phyloP scores from a whole-genome alignment of 2,888 invertebrate species.

The Drosophila kanekoi region DNA sequence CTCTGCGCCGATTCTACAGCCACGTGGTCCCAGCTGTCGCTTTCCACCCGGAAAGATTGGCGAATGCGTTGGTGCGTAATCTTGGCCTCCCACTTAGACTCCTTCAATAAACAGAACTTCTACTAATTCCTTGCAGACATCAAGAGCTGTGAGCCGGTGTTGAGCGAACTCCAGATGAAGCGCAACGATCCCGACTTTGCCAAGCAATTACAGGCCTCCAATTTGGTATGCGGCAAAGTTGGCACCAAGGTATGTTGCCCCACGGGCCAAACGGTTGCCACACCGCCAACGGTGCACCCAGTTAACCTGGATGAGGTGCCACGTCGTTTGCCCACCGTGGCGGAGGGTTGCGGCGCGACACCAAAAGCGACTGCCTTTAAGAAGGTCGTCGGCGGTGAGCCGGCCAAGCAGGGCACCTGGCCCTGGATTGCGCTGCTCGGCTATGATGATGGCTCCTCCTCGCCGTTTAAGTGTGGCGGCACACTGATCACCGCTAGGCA shows the following conservation, averaged over 20 bases:
- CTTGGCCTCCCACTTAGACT: too few species aligned
- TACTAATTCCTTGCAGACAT: conserved; percentile 57
- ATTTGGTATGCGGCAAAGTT: conserved; percentile 68
- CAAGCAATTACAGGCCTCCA: conserved; percentile 74
- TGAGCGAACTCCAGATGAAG: conserved; percentile 62
- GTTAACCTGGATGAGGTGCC: conserved; percentile 66
- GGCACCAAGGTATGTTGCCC: conserved; percentile 82
- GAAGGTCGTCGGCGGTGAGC: conserved; percentile 90
- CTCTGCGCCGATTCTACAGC: conserved; percentile 38
- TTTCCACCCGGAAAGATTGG: conserved; percentile 69
- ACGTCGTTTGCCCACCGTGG: conserved; percentile 77
- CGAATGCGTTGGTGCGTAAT: conserved; percentile 71
- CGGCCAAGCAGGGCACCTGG: conserved; percentile 90
- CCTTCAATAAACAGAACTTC: neutral
- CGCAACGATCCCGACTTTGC: conserved; percentile 70
- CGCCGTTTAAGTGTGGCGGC: conserved; percentile 86
- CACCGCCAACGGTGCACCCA: conserved; percentile 10
- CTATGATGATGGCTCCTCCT: conserved; percentile 86
- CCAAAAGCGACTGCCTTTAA: conserved; percentile 86
- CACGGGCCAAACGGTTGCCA: conserved; percentile 23
- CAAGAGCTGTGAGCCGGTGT: conserved; percentile 64
- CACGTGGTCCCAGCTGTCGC: conserved; percentile 57
- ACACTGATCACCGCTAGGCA: conserved; percentile 86
- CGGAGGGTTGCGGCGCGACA: conserved; percentile 88
- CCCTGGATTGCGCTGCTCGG: conserved; percentile 93